Percentiles rank a stretch among this genome's conserved stretches.
phyloP scores from a whole-genome alignment of 53 echinoderm and acorn worm species.

The Actinopyga echinites region DNA sequence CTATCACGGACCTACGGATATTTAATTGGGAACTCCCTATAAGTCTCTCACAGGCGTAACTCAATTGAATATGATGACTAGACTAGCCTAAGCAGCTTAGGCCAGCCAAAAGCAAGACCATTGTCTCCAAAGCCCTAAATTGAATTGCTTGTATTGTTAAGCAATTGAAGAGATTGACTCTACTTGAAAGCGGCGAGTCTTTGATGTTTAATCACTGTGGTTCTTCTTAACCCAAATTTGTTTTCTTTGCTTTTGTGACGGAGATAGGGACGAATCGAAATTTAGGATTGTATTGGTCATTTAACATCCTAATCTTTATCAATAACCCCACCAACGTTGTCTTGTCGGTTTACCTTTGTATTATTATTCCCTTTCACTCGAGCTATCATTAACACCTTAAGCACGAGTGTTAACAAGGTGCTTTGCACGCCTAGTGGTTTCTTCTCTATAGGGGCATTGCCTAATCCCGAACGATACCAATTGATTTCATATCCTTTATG shows the following conservation, averaged over 20 bases:
- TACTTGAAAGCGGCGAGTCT: background rate
- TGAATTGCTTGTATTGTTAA: background rate
- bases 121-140: background rate
- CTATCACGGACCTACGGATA: background rate
- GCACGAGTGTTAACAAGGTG: background rate
- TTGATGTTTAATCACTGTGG: conserved; percentile 27
- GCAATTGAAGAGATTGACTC: conserved; percentile 8
- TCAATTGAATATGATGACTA: conserved; percentile 3
- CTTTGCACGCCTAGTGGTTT: conserved; percentile 19
- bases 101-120: background rate
- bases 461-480: background rate
- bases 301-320: conserved; percentile 27
- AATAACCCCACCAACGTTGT: conserved; percentile 34
- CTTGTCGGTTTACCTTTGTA: conserved; percentile 12
- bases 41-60: background rate
- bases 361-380: background rate
- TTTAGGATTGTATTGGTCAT: conserved; percentile 3
- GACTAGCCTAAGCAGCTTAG: conserved; percentile 23
- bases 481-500: conserved; percentile 13
- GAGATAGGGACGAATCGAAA: background rate
- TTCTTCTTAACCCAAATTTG: conserved; percentile 9
- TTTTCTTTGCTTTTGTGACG: conserved; percentile 4
- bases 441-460: background rate
- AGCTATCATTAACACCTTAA: conserved; percentile 28
- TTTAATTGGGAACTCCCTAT: conserved; percentile 19